Base-by-base conservation (phyloP, 2,797 vertebrate species). In the Crocidura indochinensis region DNA sequence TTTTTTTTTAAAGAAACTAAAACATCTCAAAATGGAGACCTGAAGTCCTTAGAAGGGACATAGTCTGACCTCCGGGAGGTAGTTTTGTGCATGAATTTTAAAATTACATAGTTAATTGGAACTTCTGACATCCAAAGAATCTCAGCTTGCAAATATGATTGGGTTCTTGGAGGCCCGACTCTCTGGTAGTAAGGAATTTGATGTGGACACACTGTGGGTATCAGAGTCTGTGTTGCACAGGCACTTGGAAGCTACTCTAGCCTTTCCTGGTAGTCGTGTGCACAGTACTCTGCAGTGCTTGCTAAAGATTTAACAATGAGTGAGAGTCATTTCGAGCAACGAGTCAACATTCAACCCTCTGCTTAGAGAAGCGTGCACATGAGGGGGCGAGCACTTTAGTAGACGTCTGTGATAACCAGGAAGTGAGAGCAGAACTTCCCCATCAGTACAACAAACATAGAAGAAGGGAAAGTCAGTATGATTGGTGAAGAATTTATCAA, bases 11-110 rank as follows among this genome's bases (percentile, higher is more conserved):
- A 94, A 27, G 96, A 12, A 67, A 84, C 51, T 65, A 92, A 87
- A 75, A 95, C 67, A 88, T 95, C 96, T 94, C 93, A 97, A 68
- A 47, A 99, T 99, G 99, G 98, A 98, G 78, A 90, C 95, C 95
- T 99, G 99, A 97, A 87, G 94, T 95, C 69, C 97, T 95, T 96
- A 95, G 93, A 98, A 98, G 98, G 97, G 99, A 98, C 99, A 97
- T 97, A 97, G 97, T 91, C 96, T 95, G 95, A 88, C 94, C 97
- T 97, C 97, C 97, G 98, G 99, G 98, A 98, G 98, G 98, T 98
- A 98, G 98, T 98, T 98, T 98, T 99, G 98, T 98, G 97, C 97
- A 97, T 93, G 91, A 94, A 94, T 93, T 95, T 96, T 96, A 89
- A 96, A 97, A 96, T 92, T 89, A 91, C 97, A 51, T 47, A 88